Base-by-base conservation (phyloP, 1,140 invertebrate species). In the Campodea augens region DNA sequence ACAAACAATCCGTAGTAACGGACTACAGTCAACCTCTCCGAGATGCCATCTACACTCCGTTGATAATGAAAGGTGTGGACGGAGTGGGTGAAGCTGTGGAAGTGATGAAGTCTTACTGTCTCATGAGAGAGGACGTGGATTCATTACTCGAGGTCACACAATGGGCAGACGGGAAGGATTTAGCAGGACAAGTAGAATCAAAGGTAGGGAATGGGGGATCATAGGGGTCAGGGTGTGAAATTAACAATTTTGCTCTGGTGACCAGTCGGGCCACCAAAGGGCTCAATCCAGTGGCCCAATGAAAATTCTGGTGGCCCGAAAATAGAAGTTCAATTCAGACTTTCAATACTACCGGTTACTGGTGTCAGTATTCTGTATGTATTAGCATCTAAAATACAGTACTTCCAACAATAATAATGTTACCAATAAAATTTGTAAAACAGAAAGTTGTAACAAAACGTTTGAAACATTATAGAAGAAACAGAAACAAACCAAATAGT, bases 101-200 rank as follows among this genome's bases (percentile, higher is more conserved):
- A 10, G 65, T 80, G 3, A 78, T 97, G 69, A 76, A 78, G 53
- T 60, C 72, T 10, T 97, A 97, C 63, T 75, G 82, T 61, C 66
- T 98, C 29, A 59, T 88, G 21, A 75, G 85, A 50, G 91, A 96
- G 53, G 92, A 98, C 61, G 67, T 92, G 52, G 89, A 95, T 50
- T 82, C 78, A 13, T 64, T 97, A 7, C 62, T 78, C 10, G 90
- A 96, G 58, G 55, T 96, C 13, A 76, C 78, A 1, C 54, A 72
- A n/a, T 95, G 89, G 88, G 77, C 84, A 0, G 73, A 75, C 45
- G 71, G 74, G 49, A 70, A 72, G 49, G 80, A 91, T 60, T 75
- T 77, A 0, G 73, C 84, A 65, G 70, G 74, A 47, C 61, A 70
- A 43, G 66, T 97, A 24, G 78, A 85, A 51, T 71, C 78, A 5